Percentiles rank a stretch among this genome's conserved stretches.
phyloP scores from a whole-genome alignment of 2,113 vertebrate species.

The Forbesichthys agassizii region DNA sequence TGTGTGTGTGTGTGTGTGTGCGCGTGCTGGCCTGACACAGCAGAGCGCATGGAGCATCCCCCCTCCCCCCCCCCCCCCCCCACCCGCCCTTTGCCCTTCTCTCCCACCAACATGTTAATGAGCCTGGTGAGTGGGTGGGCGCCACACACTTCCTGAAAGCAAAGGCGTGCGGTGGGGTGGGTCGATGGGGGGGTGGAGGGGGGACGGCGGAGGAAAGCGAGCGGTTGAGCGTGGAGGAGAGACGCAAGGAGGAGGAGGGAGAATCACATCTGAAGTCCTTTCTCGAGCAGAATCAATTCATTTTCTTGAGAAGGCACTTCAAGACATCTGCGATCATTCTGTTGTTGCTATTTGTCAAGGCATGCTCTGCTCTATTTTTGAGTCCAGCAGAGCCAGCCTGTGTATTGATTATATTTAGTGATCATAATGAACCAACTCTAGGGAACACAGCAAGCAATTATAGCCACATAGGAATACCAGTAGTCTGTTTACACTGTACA shows the following conservation, averaged over 20 bases:
- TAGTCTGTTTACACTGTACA: too few relatives aligned
- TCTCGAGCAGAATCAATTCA: neutral
- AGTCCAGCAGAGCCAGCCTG: slow-evolving; percentile 13
- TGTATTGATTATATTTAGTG: slow-evolving; percentile 31
- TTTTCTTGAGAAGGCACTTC: neutral
- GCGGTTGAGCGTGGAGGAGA: too few relatives aligned
- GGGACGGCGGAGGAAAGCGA: neutral
- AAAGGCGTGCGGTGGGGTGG: too few relatives aligned
- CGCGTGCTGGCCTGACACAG: too few relatives aligned
- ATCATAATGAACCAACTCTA: slow-evolving; percentile 34
- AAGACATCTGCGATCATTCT: too few relatives aligned
- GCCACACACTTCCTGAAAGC: too few relatives aligned
- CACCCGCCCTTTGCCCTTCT: too few relatives aligned
- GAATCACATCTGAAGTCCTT: slow-evolving; percentile 2
- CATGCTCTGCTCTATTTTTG: slow-evolving; percentile 23
- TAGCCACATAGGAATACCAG: slow-evolving; percentile 5
- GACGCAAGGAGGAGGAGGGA: neutral
- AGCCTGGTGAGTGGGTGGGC: too few relatives aligned
- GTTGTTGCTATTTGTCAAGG: slow-evolving; percentile 1
- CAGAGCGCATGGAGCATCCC: too few relatives aligned
- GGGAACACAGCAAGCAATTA: slow-evolving; percentile 7
- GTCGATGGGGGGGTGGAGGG: neutral
- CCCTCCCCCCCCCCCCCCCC: too few relatives aligned
- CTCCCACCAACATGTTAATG: too few relatives aligned
- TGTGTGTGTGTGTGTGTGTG: too few relatives aligned